phyloP scores from a whole-genome alignment of 2,888 invertebrate genomes.

The Monoplex corrugatus region DNA sequence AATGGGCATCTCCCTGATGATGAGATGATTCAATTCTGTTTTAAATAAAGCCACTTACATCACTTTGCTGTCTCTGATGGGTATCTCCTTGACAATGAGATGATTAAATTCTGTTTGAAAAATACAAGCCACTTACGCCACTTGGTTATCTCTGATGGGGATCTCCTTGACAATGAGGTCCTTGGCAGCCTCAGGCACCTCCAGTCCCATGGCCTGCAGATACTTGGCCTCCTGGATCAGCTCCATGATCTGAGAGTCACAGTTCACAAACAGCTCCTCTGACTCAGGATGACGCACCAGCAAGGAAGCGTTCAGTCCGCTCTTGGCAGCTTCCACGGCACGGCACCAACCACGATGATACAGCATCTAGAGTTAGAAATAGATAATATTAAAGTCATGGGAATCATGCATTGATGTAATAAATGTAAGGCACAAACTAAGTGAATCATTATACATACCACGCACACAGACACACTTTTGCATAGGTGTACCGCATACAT shows the following conservation, averaged over 20 bases:
- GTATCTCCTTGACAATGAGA: too few relatives aligned
- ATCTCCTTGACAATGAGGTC: slow-evolving; percentile 79
- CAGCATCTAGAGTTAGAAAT: slow-evolving; percentile 78
- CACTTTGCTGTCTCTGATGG: slow-evolving; percentile 49
- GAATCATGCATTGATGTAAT: too few relatives aligned
- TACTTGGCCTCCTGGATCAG: slow-evolving; percentile 81
- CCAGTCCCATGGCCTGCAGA: slow-evolving; percentile 79
- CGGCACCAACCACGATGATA: slow-evolving; percentile 81
- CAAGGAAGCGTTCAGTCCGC: slow-evolving; percentile 79
- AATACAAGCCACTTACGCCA: slow-evolving; percentile 73
- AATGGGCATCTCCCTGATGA: too few relatives aligned
- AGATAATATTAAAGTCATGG: too few relatives aligned
- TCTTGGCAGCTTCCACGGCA: slow-evolving; percentile 79
- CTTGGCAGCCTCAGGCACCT: slow-evolving; percentile 80
- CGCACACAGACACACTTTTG: too few relatives aligned
- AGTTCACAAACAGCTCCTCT: slow-evolving; percentile 80
- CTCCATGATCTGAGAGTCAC: slow-evolving; percentile 81
- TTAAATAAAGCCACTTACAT: slow-evolving; percentile 74
- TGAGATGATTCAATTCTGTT: too few relatives aligned
- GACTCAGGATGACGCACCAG: slow-evolving; percentile 84
- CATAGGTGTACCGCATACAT: too few relatives aligned
- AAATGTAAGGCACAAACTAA: too few relatives aligned
- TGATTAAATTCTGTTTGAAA: too few relatives aligned
- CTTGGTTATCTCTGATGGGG: slow-evolving; percentile 74
- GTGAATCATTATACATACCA: too few relatives aligned